Evolutionary conservation across 2,113 vertebrate species (phyloP).

Genomic region (Gracilinanus agilis): DNA sequence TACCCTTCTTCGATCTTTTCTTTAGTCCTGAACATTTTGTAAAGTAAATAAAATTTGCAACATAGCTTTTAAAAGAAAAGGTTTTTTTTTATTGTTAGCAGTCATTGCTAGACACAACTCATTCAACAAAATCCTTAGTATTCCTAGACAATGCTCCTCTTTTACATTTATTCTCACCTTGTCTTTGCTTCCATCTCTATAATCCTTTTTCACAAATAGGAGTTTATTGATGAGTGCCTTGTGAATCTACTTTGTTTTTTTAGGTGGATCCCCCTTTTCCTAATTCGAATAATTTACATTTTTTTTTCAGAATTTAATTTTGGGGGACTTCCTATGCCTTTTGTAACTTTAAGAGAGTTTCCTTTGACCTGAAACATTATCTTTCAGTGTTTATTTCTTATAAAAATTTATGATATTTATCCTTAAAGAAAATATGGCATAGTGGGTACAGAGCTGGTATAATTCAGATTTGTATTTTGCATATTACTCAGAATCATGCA

Average conservation of each 20-base stretch:
- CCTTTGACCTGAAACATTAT: background rate
- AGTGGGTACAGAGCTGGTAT: background rate
- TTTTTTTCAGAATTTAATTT: background rate
- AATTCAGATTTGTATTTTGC: too few species aligned
- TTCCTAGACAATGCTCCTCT: background rate
- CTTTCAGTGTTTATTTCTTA: background rate
- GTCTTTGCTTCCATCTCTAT: background rate
- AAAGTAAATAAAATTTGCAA: background rate
- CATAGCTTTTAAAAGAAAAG: background rate
- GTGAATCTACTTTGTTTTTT: conserved; percentile 8
- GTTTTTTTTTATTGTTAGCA: background rate
- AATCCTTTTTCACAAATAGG: background rate
- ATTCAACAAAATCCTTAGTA: background rate
- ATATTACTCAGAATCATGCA: background rate
- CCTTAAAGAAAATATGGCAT: background rate
- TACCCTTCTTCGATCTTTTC: background rate
- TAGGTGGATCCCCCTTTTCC: background rate
- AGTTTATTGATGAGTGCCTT: background rate
- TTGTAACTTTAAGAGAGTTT: background rate
- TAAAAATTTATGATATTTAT: background rate
- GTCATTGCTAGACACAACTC: background rate
- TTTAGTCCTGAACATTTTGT: background rate
- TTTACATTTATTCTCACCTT: background rate
- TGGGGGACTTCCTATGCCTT: background rate
- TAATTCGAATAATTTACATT: background rate